Evolutionary conservation across 2,888 invertebrate species (phyloP).

Genomic region (Tipula lateralis): DNA sequence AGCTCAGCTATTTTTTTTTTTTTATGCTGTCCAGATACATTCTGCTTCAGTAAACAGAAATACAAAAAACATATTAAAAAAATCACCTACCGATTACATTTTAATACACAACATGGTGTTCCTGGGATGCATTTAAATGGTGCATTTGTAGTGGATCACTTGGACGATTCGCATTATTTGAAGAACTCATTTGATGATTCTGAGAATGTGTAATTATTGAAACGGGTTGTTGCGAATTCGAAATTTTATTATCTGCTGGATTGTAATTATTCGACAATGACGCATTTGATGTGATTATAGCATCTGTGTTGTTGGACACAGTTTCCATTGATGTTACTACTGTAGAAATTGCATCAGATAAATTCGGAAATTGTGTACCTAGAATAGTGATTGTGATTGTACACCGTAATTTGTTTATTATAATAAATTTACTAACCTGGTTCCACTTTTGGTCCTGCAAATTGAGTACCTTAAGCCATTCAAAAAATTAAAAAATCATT

Average conservation of each 20-base stretch:
- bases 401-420: neutral
- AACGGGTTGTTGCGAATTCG: neutral
- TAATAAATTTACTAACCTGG: neutral
- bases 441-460: neutral
- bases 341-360: neutral
- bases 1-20: constrained; percentile 3
- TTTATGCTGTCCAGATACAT: neutral
- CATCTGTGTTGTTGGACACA: neutral
- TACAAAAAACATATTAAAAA: neutral
- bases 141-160: neutral
- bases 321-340: neutral
- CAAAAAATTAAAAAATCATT: neutral
- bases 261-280: neutral
- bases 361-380: neutral
- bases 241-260: neutral
- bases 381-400: neutral
- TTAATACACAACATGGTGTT: constrained; percentile 2
- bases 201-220: neutral
- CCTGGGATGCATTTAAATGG: neutral
- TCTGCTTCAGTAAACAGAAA: neutral
- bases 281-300: neutral
- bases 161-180: neutral
- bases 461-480: neutral
- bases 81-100: neutral
- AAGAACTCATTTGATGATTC: constrained; percentile 14